A percentile compares a stretch with the other conserved stretches of the same genome.
Evolutionary conservation across 1,140 invertebrate genomes (phyloP).

Genomic region (Lasaia peninsularis): DNA sequence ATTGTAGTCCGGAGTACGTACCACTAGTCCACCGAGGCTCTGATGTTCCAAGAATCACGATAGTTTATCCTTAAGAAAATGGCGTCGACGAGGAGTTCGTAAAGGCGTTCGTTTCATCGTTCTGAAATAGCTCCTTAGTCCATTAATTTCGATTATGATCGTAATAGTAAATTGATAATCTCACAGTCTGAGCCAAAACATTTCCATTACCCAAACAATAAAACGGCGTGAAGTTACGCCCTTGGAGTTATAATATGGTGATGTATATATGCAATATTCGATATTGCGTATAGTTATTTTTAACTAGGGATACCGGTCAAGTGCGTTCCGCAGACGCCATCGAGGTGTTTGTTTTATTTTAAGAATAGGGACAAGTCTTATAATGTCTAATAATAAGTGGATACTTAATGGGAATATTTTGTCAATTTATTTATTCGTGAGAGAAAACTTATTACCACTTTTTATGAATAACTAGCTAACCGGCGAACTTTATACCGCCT

Average conservation of each 20-base stretch:
- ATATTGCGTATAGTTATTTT: conserved; percentile 10
- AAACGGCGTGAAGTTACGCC: conserved; percentile 25
- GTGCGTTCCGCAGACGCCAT: conserved; percentile 8
- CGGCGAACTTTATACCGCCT: too few relatives aligned
- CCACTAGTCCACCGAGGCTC: too few relatives aligned
- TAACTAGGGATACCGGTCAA: conserved; percentile 9
- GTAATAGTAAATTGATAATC: conserved; percentile 36
- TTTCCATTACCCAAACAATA: conserved; percentile 33
- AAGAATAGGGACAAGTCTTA: conserved; percentile 6
- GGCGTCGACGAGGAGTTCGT: not conserved
- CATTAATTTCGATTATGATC: conserved; percentile 39
- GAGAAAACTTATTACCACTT: too few relatives aligned
- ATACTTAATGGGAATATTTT: too few relatives aligned
- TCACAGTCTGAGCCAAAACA: conserved; percentile 33
- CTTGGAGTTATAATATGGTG: conserved; percentile 16
- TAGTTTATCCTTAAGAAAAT: not conserved
- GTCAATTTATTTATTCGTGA: too few relatives aligned
- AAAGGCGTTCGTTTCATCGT: conserved; percentile 1
- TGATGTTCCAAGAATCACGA: too few relatives aligned
- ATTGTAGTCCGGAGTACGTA: too few relatives aligned
- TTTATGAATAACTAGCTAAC: too few relatives aligned
- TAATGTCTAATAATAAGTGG: not conserved
- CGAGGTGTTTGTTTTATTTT: conserved; percentile 1
- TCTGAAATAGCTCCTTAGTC: conserved; percentile 26
- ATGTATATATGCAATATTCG: conserved; percentile 10